Percentiles rank a stretch among this genome's conserved stretches.
Conservation (phyloP, 2,113 vertebrate genomes). For the Microtus richardsoni region DNA sequence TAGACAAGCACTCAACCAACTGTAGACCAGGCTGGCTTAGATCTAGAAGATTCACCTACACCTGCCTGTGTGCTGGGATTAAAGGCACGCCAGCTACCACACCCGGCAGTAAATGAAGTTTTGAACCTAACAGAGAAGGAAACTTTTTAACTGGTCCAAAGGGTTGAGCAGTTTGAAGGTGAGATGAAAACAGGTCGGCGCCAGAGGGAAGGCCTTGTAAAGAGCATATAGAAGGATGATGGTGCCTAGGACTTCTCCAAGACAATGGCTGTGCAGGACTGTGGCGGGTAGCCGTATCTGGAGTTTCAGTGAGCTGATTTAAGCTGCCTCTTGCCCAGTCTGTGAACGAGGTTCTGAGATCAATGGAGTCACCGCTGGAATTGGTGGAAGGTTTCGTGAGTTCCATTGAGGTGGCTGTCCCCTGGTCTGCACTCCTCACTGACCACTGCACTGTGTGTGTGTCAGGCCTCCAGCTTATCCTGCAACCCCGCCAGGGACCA, state of each 20-base stretch:
- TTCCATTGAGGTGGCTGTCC: slow-evolving; percentile 92
- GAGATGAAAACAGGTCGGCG: no score
- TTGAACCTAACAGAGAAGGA: background rate
- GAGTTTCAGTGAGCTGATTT: background rate
- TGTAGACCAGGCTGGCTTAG: background rate
- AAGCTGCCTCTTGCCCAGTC: slow-evolving; percentile 83
- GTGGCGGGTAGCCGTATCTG: background rate
- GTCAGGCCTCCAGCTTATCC: slow-evolving; percentile 93
- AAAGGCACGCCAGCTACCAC: background rate
- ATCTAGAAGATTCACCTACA: background rate
- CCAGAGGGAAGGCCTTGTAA: background rate
- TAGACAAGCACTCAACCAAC: background rate
- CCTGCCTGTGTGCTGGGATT: background rate
- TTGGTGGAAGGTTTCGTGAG: slow-evolving; percentile 94
- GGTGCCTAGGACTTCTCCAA: background rate
- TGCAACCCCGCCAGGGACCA: slow-evolving; percentile 91
- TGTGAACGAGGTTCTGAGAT: slow-evolving; percentile 93
- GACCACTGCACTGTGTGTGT: slow-evolving; percentile 95
- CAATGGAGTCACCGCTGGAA: slow-evolving; percentile 92
- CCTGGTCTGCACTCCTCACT: slow-evolving; percentile 94
- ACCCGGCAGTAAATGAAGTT: background rate
- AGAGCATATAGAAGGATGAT: accelerated
- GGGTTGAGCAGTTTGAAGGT: background rate
- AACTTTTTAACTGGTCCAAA: background rate
- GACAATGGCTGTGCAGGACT: background rate